phyloP scores from a whole-genome alignment of 2,113 vertebrate genomes.

The Anarrhichthys ocellatus region DNA sequence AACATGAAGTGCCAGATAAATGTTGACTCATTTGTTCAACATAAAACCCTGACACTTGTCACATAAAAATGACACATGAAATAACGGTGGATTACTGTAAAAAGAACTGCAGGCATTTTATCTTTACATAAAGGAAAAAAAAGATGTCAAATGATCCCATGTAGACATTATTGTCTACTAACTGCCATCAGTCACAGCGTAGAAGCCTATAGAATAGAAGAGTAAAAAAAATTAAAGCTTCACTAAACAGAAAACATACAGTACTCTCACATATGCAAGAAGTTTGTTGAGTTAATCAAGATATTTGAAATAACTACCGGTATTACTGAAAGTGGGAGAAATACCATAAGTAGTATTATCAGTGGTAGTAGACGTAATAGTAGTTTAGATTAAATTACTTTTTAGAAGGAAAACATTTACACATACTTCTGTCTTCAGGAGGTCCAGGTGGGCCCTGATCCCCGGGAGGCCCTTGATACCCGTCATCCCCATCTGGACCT shows the following conservation, averaged over 20 bases:
- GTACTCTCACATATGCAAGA: neutral
- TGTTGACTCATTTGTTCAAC: neutral
- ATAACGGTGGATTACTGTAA: neutral
- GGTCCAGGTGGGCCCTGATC: constrained; percentile 85
- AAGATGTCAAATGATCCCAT: neutral
- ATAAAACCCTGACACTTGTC: neutral
- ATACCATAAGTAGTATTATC: neutral
- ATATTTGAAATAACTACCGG: neutral
- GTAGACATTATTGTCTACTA: neutral
- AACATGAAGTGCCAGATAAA: neutral
- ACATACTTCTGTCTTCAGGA: constrained; percentile 66
- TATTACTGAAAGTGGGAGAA: neutral
- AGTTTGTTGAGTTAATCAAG: neutral
- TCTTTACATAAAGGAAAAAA: neutral
- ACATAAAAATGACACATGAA: too few relatives aligned
- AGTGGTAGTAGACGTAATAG: neutral
- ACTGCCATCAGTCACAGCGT: neutral
- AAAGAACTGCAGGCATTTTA: neutral
- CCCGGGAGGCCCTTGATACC: constrained; percentile 84
- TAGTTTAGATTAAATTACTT: neutral
- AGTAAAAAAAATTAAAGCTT: neutral
- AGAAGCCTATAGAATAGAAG: neutral
- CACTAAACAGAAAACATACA: neutral
- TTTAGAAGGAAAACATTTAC: neutral
- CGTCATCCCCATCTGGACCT: constrained; percentile 85